Conservation (phyloP, 2,113 vertebrate species). For the Sapajus apella region DNA sequence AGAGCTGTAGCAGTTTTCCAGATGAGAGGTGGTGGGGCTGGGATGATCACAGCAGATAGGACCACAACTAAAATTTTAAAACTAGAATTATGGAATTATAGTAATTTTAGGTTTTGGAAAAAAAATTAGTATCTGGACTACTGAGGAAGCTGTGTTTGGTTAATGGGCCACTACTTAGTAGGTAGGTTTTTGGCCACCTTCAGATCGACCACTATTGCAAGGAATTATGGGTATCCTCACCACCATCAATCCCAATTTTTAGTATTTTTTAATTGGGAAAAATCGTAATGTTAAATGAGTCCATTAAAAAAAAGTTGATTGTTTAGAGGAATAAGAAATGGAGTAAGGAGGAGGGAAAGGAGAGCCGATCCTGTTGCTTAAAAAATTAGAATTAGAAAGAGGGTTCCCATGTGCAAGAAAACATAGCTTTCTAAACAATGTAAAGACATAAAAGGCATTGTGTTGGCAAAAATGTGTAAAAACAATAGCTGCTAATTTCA, state of each 20-base stretch:
- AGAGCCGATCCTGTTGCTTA: constrained; percentile 81
- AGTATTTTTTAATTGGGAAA: constrained; percentile 54
- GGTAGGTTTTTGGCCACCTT: not conserved
- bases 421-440: constrained; percentile 80
- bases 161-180: not conserved
- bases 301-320: not conserved
- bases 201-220: not conserved
- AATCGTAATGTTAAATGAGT: constrained; percentile 20
- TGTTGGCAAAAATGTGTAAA: constrained; percentile 85
- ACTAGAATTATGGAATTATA: not conserved
- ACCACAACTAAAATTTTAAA: not conserved
- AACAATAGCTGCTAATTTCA: constrained; percentile 90
- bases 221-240: not conserved
- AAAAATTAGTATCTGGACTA: not conserved
- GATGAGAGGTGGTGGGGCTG: not conserved
- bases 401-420: constrained; percentile 77
- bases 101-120: not conserved
- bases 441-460: constrained; percentile 86
- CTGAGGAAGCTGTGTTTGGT: not conserved
- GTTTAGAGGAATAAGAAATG: constrained; percentile 13
- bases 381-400: constrained; percentile 81
- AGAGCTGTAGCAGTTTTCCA: not conserved
- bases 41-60: not conserved
- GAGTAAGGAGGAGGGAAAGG: constrained; percentile 27
- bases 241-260: not conserved